These are phyloP conservation scores for Drosophila ercepeae DNA, from an alignment of 1,140 invertebrate species.

Conservation along the genomic window DNA sequence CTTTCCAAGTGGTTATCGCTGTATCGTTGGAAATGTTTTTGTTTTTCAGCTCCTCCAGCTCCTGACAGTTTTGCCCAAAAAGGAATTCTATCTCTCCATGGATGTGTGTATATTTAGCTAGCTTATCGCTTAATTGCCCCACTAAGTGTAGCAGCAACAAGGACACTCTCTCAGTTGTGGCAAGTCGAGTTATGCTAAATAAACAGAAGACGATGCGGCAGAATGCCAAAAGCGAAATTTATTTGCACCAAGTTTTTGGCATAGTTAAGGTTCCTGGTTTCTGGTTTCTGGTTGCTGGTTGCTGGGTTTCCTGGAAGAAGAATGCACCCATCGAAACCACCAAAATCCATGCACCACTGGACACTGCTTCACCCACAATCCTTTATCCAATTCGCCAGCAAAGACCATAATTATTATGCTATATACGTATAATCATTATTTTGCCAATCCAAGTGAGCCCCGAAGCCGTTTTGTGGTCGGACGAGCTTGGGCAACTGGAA, in stretches of 20 bases:
- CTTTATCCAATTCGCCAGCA: neutral
- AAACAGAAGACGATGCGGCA: constrained; percentile 24
- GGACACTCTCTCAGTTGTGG: constrained; percentile 29
- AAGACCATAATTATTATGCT: constrained; percentile 55
- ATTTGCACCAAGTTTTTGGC: neutral
- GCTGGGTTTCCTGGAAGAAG: too few relatives aligned
- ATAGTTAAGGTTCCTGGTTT: too few relatives aligned
- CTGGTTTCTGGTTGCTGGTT: too few relatives aligned
- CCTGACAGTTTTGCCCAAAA: constrained; percentile 10
- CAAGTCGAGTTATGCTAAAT: constrained; percentile 27
- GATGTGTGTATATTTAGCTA: constrained; percentile 38
- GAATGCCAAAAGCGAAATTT: constrained; percentile 6
- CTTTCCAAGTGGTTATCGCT: constrained; percentile 79
- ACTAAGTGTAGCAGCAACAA: constrained; percentile 48
- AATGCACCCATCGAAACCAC: neutral
- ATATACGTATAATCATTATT: constrained; percentile 54
- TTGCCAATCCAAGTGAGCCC: constrained; percentile 59
- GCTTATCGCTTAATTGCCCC: constrained; percentile 78
- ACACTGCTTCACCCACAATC: neutral
- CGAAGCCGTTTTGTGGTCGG: constrained; percentile 34
- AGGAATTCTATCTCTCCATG: neutral
- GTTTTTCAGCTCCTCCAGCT: neutral
- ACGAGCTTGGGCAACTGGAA: constrained; percentile 48
- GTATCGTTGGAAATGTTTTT: constrained; percentile 21
- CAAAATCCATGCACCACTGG: constrained; percentile 3